Conservation (phyloP, 2,888 invertebrate species). For the Leptinotarsa tumamoca region DNA sequence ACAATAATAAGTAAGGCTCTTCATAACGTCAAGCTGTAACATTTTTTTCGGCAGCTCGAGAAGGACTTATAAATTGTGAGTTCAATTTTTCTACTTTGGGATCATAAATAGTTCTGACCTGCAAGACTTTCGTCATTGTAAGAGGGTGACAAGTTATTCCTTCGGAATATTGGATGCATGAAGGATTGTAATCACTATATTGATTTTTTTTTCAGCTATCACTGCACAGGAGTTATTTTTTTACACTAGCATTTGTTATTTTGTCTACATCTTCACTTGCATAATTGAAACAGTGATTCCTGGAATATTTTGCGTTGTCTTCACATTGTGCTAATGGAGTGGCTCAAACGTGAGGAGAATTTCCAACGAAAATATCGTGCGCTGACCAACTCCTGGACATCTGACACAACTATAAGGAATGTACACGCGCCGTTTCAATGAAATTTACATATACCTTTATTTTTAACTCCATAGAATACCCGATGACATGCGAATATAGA, state of each 20-base stretch:
- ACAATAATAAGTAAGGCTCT: too few species aligned
- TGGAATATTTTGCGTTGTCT: neutral
- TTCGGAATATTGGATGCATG: too few species aligned
- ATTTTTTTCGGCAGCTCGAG: too few species aligned
- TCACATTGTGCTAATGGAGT: conserved; percentile 4
- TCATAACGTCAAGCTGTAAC: too few species aligned
- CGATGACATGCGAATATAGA: conserved; percentile 15
- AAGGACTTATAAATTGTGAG: too few species aligned
- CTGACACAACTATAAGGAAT: neutral
- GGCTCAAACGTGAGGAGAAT: neutral
- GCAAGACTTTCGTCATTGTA: too few species aligned
- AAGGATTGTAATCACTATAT: too few species aligned
- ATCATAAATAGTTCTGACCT: too few species aligned
- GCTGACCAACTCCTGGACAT: conserved; percentile 1
- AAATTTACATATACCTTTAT: conserved; percentile 7
- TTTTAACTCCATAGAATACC: neutral
- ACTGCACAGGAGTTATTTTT: neutral
- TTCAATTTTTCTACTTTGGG: too few species aligned
- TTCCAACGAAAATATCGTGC: neutral
- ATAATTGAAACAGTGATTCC: neutral
- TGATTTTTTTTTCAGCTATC: neutral
- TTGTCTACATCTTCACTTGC: neutral
- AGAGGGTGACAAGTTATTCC: too few species aligned
- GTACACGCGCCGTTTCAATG: neutral
- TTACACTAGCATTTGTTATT: neutral